Percentiles rank a stretch among this genome's conserved stretches.
phyloP scores from a whole-genome alignment of 1,140 invertebrate species.

The Calycopis cecrops region DNA sequence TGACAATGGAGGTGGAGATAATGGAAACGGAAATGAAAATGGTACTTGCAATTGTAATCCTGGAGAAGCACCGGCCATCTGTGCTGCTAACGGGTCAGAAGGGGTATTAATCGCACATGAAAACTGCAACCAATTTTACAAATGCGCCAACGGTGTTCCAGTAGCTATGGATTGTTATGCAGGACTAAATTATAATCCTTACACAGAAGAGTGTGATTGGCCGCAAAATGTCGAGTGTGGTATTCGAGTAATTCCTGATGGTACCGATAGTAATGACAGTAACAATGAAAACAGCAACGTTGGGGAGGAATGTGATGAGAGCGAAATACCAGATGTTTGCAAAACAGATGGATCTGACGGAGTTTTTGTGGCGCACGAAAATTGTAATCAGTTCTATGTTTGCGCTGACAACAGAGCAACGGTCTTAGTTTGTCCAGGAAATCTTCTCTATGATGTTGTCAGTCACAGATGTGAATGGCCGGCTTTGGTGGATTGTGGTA shows the following conservation, averaged over 20 bases:
- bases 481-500: conserved; percentile 61
- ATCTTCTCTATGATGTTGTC: conserved; percentile 31
- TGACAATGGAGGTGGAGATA: conserved; percentile 15
- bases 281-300: neutral
- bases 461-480: conserved; percentile 50
- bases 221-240: conserved; percentile 69
- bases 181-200: conserved; percentile 75
- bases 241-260: conserved; percentile 3
- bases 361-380: conserved; percentile 37
- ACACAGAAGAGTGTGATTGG: conserved; percentile 76
- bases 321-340: conserved; percentile 29
- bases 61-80: conserved; percentile 26
- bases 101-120: conserved; percentile 36
- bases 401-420: conserved; percentile 29
- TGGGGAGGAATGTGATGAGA: neutral
- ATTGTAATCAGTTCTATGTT: conserved; percentile 42
- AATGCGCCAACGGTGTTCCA: conserved; percentile 31
- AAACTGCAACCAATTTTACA: conserved; percentile 45
- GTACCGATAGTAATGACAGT: neutral
- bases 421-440: conserved; percentile 21
- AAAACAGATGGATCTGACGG: conserved; percentile 27
- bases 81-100: conserved; percentile 29
- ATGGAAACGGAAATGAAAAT: conserved; percentile 13
- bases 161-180: conserved; percentile 52
- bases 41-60: conserved; percentile 27